A percentile compares a stretch with the other conserved stretches of the same genome.
Conservation (phyloP, 2,113 vertebrate species). For the Micronycteris hirsuta region DNA sequence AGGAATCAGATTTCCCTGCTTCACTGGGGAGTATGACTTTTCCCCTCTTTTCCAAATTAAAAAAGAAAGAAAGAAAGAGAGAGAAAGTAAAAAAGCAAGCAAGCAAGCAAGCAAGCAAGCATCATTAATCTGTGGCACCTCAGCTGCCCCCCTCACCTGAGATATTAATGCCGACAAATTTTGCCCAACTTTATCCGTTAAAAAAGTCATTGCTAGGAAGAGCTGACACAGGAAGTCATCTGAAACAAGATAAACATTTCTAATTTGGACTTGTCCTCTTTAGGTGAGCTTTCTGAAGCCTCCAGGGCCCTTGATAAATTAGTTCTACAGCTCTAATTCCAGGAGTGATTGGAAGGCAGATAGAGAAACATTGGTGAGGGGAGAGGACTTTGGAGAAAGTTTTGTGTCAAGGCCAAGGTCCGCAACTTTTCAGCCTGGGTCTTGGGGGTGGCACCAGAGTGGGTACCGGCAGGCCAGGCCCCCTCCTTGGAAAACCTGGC, state of each 20-base stretch:
- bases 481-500: not conserved
- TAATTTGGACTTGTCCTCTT: constrained; percentile 36
- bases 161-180: not conserved
- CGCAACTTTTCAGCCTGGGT: not conserved
- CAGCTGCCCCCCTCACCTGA: too few species aligned
- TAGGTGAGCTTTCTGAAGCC: constrained; percentile 41
- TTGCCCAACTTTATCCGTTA: not conserved
- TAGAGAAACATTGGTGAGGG: not conserved
- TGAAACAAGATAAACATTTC: constrained; percentile 62
- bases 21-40: rapidly evolving
- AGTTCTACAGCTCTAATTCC: constrained; percentile 29
- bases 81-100: too few species aligned
- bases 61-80: too few species aligned
- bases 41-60: not conserved
- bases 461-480: not conserved
- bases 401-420: not conserved
- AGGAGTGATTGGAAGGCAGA: not conserved
- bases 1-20: not conserved
- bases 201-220: not conserved
- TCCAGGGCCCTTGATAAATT: constrained; percentile 49
- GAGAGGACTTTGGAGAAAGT: not conserved
- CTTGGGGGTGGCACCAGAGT: not conserved
- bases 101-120: not conserved
- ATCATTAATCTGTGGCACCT: rapidly evolving
- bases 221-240: not conserved